phyloP scores from a whole-genome alignment of 2,797 vertebrate genomes.

The Cyprinodon diabolis region DNA sequence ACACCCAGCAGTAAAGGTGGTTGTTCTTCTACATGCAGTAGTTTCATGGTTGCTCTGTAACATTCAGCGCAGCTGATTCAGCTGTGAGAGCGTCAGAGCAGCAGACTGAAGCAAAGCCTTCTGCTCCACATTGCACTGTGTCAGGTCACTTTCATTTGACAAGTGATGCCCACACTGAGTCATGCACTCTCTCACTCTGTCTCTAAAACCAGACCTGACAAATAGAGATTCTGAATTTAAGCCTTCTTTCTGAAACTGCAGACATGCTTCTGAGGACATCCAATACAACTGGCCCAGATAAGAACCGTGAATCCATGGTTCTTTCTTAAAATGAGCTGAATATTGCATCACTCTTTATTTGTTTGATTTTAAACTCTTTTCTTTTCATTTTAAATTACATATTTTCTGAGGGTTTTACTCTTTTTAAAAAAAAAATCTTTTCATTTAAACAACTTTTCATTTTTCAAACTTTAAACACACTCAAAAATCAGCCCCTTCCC shows the following conservation, averaged over 20 bases:
- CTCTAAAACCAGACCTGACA: not conserved
- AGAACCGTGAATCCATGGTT: not conserved
- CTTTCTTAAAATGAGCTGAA: not conserved
- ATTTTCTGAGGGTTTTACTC: too few relatives aligned
- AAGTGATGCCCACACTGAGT: constrained; percentile 11
- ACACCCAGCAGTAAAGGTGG: not conserved
- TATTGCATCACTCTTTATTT: not conserved
- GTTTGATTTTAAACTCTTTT: not conserved
- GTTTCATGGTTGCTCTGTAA: constrained; percentile 8
- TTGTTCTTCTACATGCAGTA: not conserved
- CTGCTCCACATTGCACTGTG: constrained; percentile 2
- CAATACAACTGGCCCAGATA: not conserved
- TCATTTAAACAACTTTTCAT: too few relatives aligned
- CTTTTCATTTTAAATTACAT: not conserved
- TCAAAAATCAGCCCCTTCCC: too few relatives aligned
- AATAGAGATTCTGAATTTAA: not conserved
- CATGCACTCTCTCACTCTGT: constrained; percentile 3
- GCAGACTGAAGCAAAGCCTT: not conserved
- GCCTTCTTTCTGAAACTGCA: not conserved
- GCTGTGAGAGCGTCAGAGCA: constrained; percentile 1
- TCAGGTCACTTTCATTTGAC: constrained; percentile 14
- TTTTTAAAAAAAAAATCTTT: too few relatives aligned
- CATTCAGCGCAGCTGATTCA: constrained; percentile 8
- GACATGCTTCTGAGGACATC: not conserved
- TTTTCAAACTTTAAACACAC: too few relatives aligned